Evolutionary conservation across 2,113 vertebrate species (phyloP).

Genomic region (Hippocampus abdominalis): DNA sequence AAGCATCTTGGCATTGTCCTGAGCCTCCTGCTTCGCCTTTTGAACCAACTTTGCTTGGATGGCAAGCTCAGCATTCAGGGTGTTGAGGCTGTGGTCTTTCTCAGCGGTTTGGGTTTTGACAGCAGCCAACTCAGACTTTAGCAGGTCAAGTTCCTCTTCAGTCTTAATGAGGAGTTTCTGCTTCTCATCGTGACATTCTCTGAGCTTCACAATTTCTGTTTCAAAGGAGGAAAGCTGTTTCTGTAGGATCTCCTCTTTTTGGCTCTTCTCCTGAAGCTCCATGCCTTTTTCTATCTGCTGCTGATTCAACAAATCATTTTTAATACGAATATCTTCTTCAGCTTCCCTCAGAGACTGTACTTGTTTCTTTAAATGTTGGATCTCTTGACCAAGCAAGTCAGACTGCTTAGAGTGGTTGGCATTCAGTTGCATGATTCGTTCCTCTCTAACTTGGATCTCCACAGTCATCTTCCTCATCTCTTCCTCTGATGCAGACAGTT

Average conservation of each 20-base stretch:
- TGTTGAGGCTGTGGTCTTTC: constrained; percentile 33
- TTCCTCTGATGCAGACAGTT: constrained; percentile 24
- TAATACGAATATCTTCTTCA: constrained; percentile 50
- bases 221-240: constrained; percentile 1
- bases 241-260: constrained; percentile 24
- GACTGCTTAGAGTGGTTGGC: constrained; percentile 8
- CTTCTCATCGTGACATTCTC: constrained; percentile 18
- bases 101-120: constrained; percentile 13
- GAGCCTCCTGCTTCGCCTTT: constrained; percentile 25
- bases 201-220: constrained; percentile 21
- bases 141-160: constrained; percentile 25
- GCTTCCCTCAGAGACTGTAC: constrained; percentile 61
- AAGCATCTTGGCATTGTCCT: constrained; percentile 16
- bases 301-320: constrained; percentile 21
- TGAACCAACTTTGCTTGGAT: constrained; percentile 21
- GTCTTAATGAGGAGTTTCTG: constrained; percentile 18
- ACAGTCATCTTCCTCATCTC: constrained; percentile 18
- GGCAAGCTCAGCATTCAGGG: constrained; percentile 30
- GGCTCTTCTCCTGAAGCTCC: constrained; percentile 17
- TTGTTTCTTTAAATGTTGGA: constrained; percentile 66
- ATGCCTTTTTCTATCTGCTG: constrained; percentile 19
- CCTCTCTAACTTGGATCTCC: constrained; percentile 35
- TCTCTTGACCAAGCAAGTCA: constrained; percentile 31
- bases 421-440: constrained; percentile 13
- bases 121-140: constrained; percentile 28